Conservation (phyloP, 2,888 invertebrate species). For the Anoplius nigerrimus region DNA sequence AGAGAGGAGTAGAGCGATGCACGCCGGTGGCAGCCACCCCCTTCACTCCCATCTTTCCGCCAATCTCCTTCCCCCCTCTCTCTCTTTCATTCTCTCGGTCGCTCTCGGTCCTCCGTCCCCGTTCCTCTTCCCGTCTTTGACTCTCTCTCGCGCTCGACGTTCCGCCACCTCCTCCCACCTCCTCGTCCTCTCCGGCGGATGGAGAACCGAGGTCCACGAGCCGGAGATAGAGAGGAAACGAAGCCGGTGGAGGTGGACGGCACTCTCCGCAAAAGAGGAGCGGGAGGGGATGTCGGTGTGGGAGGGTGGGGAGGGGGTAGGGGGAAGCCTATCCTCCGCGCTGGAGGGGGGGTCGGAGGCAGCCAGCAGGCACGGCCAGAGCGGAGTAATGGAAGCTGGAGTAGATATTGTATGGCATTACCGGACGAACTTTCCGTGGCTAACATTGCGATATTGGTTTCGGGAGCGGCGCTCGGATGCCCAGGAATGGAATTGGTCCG, state of each 20-base stretch:
- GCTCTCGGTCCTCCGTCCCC: constrained; percentile 24
- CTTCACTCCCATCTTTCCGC: constrained; percentile 1
- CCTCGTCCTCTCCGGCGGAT: constrained; percentile 24
- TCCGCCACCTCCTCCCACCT: constrained; percentile 24
- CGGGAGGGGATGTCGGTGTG: constrained; percentile 27
- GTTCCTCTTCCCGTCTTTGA: constrained; percentile 30
- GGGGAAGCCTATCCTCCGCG: constrained; percentile 30
- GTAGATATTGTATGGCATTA: constrained; percentile 74
- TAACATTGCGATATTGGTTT: constrained; percentile 74
- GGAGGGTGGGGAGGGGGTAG: constrained; percentile 29
- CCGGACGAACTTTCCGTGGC: constrained; percentile 70
- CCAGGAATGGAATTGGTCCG: constrained; percentile 43
- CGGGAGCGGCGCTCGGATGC: constrained; percentile 48
- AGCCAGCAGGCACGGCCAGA: constrained; percentile 52
- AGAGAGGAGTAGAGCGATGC: constrained; percentile 23
- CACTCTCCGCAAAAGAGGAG: constrained; percentile 35
- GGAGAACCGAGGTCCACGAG: constrained; percentile 47
- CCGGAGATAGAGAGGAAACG: constrained; percentile 46
- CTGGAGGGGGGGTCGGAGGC: constrained; percentile 30
- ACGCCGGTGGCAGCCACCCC: constrained; percentile 24
- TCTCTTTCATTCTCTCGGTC: constrained; percentile 26
- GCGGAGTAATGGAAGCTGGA: constrained; percentile 73
- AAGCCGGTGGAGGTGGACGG: constrained; percentile 51
- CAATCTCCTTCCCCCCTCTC: constrained; percentile 27
- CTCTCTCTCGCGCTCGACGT: constrained; percentile 45